Percentiles rank a stretch among this genome's conserved stretches.
phyloP scores from a whole-genome alignment of 2,113 vertebrate species.

The Colius striatus region DNA sequence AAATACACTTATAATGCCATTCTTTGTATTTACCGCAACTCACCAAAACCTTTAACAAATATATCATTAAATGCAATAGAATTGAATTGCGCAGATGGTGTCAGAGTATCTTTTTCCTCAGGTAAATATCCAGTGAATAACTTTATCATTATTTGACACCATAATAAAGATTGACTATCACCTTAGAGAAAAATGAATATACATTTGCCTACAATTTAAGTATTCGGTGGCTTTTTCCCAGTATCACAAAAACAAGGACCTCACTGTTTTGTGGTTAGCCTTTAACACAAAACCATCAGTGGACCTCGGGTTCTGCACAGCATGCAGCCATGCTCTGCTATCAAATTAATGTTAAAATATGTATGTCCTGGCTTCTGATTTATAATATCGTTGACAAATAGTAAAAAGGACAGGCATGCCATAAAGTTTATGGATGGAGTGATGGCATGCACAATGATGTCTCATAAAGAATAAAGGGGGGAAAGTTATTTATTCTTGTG shows the following conservation, averaged over 20 bases:
- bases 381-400: conserved; percentile 52
- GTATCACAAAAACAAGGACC: neutral
- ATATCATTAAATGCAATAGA: neutral
- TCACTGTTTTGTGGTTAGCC: neutral
- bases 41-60: neutral
- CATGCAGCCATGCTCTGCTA: neutral
- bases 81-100: neutral
- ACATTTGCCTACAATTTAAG: neutral
- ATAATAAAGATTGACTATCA: neutral
- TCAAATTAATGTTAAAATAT: conserved; percentile 60
- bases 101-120: neutral
- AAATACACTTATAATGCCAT: neutral
- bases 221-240: conserved; percentile 7
- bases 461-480: conserved; percentile 62
- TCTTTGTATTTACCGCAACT: neutral
- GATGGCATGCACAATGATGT: conserved; percentile 58
- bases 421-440: conserved; percentile 65
- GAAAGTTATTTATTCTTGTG: conserved; percentile 58
- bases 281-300: neutral
- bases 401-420: conserved; percentile 53
- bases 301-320: neutral
- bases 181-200: neutral
- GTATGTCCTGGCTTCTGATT: conserved; percentile 56
- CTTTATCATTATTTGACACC: neutral
- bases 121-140: neutral